Base-by-base conservation (phyloP, 2,888 invertebrate species). In the Ormia ochracea region DNA sequence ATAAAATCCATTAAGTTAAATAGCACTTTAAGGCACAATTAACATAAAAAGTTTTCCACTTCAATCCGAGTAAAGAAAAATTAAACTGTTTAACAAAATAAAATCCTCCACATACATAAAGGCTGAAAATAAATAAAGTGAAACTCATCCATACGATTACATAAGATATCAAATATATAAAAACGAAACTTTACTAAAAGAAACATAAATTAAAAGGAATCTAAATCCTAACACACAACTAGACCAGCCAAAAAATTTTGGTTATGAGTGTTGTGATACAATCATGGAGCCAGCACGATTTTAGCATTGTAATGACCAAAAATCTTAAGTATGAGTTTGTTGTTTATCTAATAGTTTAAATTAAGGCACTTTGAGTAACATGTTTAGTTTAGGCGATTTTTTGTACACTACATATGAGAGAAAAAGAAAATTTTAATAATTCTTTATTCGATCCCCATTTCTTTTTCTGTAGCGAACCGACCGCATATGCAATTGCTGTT, bases 1-100 rank as follows among this genome's bases (percentile, higher is more conserved):
- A 73, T 56, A 78, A 78, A 78, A 68, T 41, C 54, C 73, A 78
- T 74, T 73, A 63, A 68, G 33, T 36, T 23, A 68, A 68, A 58
- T 36, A 56, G 50, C 68, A 66, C 66, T 73, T 73, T 73, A 73
- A 61, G 68, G 61, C 45, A 33, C 61, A 73, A 69, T 68, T 73
- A 61, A 70, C 73, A 68, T 73, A 68, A 73, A 66, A 78, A 73
- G n/a, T 58, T 73, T 50, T 26, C 23, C 31, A 45, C 50, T 58
- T 50, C 56, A 4, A 28, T 21, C 7, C 10, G 31, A 43, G 58
- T 9, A 50, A 23, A 41, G 10, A 61, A 43, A 61, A 65, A 59
- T 68, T 61, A 68, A 75, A 68, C 61, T 68, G 73, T 56, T 65
- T 56, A 36, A 14, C 14, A 36, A 73, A 73, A 56, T 63, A 36